Evolutionary conservation across 2,797 vertebrate genomes (phyloP).

Genomic region (Coilia nasus): DNA sequence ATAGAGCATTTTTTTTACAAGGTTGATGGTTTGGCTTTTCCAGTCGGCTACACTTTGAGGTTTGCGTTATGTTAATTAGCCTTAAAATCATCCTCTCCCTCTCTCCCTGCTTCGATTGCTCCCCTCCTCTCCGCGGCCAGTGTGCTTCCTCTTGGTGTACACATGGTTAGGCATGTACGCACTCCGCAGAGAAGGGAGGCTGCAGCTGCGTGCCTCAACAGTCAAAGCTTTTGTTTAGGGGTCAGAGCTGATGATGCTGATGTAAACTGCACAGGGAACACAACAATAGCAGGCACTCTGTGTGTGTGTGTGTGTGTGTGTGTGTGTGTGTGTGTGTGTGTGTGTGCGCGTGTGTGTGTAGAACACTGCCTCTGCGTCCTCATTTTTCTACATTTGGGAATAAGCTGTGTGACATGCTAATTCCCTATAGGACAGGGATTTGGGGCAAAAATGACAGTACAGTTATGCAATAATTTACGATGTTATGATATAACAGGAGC

Average conservation of each 20-base stretch:
- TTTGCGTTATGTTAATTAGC: background rate
- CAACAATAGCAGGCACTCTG: constrained; percentile 44
- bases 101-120: background rate
- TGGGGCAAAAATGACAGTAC: background rate
- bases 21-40: constrained; percentile 21
- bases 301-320: background rate
- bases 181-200: constrained; percentile 64
- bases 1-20: constrained; percentile 30
- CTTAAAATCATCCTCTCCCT: background rate
- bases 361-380: background rate
- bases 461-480: constrained; percentile 21
- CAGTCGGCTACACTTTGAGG: background rate
- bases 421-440: constrained; percentile 9
- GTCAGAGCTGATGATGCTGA: constrained; percentile 67
- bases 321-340: background rate
- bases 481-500: constrained; percentile 5
- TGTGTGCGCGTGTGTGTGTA: background rate
- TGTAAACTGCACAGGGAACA: constrained; percentile 54
- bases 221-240: constrained; percentile 78
- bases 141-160: constrained; percentile 36
- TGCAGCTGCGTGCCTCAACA: constrained; percentile 77
- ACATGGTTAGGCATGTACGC: constrained; percentile 68
- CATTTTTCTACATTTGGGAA: background rate
- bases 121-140: background rate
- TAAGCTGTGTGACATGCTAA: background rate